Percentiles rank a stretch among this genome's conserved stretches.
Evolutionary conservation across 2,797 vertebrate species (phyloP).

Genomic region (Numenius phaeopus): DNA sequence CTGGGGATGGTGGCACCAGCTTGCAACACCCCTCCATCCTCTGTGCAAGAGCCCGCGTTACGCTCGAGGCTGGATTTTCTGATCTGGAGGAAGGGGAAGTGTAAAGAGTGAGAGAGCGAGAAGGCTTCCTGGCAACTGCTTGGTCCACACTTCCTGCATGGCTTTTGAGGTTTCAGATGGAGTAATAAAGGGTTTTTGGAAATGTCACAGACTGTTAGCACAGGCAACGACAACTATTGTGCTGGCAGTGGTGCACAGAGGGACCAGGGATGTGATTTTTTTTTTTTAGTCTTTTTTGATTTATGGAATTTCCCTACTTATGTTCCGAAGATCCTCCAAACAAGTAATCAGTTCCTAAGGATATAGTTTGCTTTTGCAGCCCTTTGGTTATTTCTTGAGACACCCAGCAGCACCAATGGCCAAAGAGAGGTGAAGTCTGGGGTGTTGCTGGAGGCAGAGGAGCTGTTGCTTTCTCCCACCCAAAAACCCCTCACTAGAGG

Average conservation of each 20-base stretch:
- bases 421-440: not conserved
- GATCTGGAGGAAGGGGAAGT: not conserved
- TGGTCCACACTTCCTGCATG: not conserved
- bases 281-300: not conserved
- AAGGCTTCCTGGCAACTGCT: not conserved
- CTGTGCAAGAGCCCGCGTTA: accelerated
- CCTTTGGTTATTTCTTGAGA: not conserved
- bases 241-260: not conserved
- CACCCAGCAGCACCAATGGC: accelerated
- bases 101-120: not conserved
- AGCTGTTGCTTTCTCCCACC: not conserved
- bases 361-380: not conserved
- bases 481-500: accelerated
- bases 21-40: not conserved
- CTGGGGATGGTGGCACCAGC: not conserved
- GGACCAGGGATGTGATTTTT: not conserved
- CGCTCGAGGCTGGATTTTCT: not conserved
- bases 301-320: not conserved
- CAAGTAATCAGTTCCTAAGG: not conserved
- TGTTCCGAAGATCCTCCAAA: not conserved
- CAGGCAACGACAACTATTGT: not conserved
- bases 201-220: not conserved
- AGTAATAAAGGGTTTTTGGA: not conserved
- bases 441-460: not conserved
- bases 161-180: not conserved